A percentile compares a stretch with the other conserved stretches of the same genome.
These are phyloP conservation scores for Cyprinodon variegatus DNA, from an alignment of 2,113 vertebrate genomes.

Conservation along the genomic window DNA sequence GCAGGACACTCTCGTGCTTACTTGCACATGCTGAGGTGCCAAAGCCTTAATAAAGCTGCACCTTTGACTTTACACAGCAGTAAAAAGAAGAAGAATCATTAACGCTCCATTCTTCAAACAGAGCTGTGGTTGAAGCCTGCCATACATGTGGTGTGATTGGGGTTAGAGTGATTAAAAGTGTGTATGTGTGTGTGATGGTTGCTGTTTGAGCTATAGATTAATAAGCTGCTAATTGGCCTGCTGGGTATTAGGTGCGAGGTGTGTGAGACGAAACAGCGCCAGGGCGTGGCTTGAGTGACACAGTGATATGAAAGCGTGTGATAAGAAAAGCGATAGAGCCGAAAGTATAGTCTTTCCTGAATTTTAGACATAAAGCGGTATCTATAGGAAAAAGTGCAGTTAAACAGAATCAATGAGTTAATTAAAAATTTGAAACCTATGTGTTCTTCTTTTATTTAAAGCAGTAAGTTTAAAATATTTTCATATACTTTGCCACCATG, in stretches of 20 bases:
- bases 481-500: not conserved
- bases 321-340: slow-evolving; percentile 11
- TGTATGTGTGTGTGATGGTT: slow-evolving; percentile 45
- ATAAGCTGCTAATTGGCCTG: slow-evolving; percentile 79
- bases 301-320: slow-evolving; percentile 32
- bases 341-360: not conserved
- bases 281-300: slow-evolving; percentile 46
- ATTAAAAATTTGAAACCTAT: no score
- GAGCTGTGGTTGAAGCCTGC: slow-evolving; percentile 46
- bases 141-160: slow-evolving; percentile 54
- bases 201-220: slow-evolving; percentile 73
- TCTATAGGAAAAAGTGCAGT: not conserved
- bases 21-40: slow-evolving; percentile 63
- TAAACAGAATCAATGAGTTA: no score
- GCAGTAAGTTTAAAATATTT: no score
- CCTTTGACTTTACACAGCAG: slow-evolving; percentile 73
- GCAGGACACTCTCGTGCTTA: slow-evolving; percentile 1
- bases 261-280: slow-evolving; percentile 49
- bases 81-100: slow-evolving; percentile 75
- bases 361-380: not conserved
- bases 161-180: slow-evolving; percentile 28
- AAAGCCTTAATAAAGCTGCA: slow-evolving; percentile 70
- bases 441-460: no score
- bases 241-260: slow-evolving; percentile 67
- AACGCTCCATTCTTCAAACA: slow-evolving; percentile 73